phyloP scores from a whole-genome alignment of 2,888 invertebrate genomes.

The Hypomecis punctinalis region DNA sequence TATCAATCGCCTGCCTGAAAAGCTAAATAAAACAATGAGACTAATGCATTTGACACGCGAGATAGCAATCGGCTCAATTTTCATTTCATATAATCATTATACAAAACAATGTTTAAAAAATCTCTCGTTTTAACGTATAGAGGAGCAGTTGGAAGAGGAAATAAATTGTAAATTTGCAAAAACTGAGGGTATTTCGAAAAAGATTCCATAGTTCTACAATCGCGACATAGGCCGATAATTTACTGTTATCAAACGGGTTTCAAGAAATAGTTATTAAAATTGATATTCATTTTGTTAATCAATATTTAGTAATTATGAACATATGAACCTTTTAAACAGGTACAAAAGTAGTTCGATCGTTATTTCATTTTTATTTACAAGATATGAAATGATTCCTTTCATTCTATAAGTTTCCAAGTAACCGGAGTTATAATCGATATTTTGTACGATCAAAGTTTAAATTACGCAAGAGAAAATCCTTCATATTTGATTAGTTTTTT shows the following conservation, averaged over 20 bases:
- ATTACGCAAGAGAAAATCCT: slow-evolving; percentile 49
- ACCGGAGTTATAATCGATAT: slow-evolving; percentile 50
- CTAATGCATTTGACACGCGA: slow-evolving; percentile 9
- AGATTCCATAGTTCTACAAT: slow-evolving; percentile 2
- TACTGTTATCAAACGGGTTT: slow-evolving; percentile 3
- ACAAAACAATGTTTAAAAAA: slow-evolving; percentile 20
- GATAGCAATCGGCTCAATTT: neutral
- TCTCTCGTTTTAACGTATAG: neutral
- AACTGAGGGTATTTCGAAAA: slow-evolving; percentile 10
- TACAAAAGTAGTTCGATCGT: slow-evolving; percentile 75
- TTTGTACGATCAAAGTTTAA: slow-evolving; percentile 56
- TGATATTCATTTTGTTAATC: slow-evolving; percentile 6
- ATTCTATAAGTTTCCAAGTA: slow-evolving; percentile 43
- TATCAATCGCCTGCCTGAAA: too few relatives aligned
- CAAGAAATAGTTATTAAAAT: slow-evolving; percentile 5
- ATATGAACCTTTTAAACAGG: slow-evolving; percentile 70
- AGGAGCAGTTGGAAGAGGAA: too few relatives aligned
- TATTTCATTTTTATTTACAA: slow-evolving; percentile 71
- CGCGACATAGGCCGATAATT: slow-evolving; percentile 23
- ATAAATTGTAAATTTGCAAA: neutral
- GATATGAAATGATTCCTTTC: slow-evolving; percentile 54
- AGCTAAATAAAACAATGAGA: slow-evolving; percentile 2
- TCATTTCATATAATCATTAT: slow-evolving; percentile 3
- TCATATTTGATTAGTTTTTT: slow-evolving; percentile 43
- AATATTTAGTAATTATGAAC: slow-evolving; percentile 48